Conservation (phyloP, 1,140 invertebrate species). For the Lucilia cuprina region DNA sequence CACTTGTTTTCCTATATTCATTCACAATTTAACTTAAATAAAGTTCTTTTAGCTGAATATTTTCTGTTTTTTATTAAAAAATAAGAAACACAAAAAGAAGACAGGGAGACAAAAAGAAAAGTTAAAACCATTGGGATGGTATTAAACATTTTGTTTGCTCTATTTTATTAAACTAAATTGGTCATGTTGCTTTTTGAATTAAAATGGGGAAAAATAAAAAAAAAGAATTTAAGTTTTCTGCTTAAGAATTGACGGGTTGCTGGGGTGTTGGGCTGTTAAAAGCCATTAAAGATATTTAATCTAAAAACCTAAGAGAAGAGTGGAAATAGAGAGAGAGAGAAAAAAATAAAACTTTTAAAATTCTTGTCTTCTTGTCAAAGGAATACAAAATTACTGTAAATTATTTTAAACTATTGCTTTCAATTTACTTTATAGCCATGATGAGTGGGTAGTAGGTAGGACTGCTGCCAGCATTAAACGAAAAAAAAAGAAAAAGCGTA, state of each 20-base stretch:
- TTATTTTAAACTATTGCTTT: not conserved
- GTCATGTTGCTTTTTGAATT: not conserved
- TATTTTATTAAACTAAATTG: slow-evolving; percentile 15
- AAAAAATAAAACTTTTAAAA: not conserved
- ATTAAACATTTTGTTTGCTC: not conserved
- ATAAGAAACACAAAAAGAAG: not conserved
- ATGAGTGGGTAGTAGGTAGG: too few relatives aligned
- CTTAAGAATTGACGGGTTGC: too few relatives aligned
- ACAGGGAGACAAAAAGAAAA: not conserved
- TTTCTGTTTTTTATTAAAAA: not conserved
- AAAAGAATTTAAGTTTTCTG: too few relatives aligned
- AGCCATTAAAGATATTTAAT: too few relatives aligned
- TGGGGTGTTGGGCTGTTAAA: too few relatives aligned
- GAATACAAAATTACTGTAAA: not conserved
- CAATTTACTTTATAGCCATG: too few relatives aligned
- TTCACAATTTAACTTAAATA: not conserved
- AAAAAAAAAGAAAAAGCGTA: too few relatives aligned
- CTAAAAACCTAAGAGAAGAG: not conserved
- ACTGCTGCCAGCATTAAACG: too few relatives aligned
- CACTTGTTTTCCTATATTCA: not conserved
- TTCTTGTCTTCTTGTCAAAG: not conserved
- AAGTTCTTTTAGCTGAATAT: not conserved
- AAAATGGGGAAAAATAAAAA: too few relatives aligned
- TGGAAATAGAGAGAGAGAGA: not conserved
- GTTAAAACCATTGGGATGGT: not conserved